phyloP scores from a whole-genome alignment of 2,113 vertebrate species.

The Globicephala melas region DNA sequence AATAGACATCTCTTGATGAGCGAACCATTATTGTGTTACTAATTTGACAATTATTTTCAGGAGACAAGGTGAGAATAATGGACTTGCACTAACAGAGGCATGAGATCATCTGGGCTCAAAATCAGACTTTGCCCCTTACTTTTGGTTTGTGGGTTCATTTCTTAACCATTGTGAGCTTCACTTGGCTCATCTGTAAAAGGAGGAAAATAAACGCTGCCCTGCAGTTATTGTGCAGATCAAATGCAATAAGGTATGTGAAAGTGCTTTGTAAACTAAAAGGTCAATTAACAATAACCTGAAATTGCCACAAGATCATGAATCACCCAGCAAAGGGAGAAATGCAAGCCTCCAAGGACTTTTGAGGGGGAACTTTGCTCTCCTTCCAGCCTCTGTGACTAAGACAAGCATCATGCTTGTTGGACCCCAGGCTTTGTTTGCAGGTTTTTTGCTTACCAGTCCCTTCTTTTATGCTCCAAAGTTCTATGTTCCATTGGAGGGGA shows the following conservation, averaged over 20 bases:
- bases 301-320: slow-evolving; percentile 49
- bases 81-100: neutral
- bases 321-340: slow-evolving; percentile 29
- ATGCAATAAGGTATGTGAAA: slow-evolving; percentile 15
- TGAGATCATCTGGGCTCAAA: neutral
- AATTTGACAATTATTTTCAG: neutral
- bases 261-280: slow-evolving; percentile 61
- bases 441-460: neutral
- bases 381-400: neutral
- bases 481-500: neutral
- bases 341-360: slow-evolving; percentile 29
- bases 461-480: neutral
- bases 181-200: slow-evolving; percentile 8
- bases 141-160: neutral
- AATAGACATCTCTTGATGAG: neutral
- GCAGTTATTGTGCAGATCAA: slow-evolving; percentile 42
- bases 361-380: neutral
- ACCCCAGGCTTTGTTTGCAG: neutral
- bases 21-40: neutral
- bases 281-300: slow-evolving; percentile 60
- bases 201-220: slow-evolving; percentile 18
- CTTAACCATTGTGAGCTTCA: neutral
- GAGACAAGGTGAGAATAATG: neutral
- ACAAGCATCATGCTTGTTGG: neutral
- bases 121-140: neutral